Evolutionary conservation across 2,888 invertebrate species (phyloP), one percentile per base, ranked within the genome.

Genomic region (Apoderus coryli): DNA sequence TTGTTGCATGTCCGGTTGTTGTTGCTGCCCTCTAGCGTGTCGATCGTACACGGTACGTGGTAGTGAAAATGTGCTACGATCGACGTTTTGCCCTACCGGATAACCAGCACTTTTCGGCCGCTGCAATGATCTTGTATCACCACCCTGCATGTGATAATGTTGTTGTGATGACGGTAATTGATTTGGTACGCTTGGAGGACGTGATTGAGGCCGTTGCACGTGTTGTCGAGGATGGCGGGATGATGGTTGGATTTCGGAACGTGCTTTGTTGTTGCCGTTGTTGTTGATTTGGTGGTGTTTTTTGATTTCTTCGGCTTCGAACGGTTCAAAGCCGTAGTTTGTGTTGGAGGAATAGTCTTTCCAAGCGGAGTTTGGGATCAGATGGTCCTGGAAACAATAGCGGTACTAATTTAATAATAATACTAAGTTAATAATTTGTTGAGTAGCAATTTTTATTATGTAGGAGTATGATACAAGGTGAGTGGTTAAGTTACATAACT

Each of bases 311-410:
- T 84, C 82, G 34, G 78, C 76, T 46, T 84, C 86, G 53, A 78
- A 84, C 0, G 82, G 76, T 48, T 89, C 88, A 57, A 88, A 89
- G 0, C 82, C 88, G 58, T 86, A 88, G 59, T 88, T 89, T 0
- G 84, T 85, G 56, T 81, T 84, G 2, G 76, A 69, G 0, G 80
- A 74, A 53, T 86, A 88, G 52, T 88, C 88, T 53, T 84, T 84
- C 88, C 89, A 89, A 1, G 84, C 82, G 10, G 80, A 75, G 54
- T 74, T 79, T 12, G 79, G 77, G 43, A 86, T 80, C 27, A 86
- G 60, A 44, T 78, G 80, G 45, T 84, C 84, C 84, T 86, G 65
- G 34, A 49, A 38, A 6, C 16, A 11, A n/a, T n/a, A n/a, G n/a
- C n/a, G n/a, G n/a, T n/a, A n/a, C n/a, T n/a, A n/a, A n/a, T n/a